A percentile compares a stretch with the other conserved stretches of the same genome.
These are phyloP conservation scores for Ophion slaviceki DNA, from an alignment of 2,888 invertebrate genomes.

Conservation along the genomic window DNA sequence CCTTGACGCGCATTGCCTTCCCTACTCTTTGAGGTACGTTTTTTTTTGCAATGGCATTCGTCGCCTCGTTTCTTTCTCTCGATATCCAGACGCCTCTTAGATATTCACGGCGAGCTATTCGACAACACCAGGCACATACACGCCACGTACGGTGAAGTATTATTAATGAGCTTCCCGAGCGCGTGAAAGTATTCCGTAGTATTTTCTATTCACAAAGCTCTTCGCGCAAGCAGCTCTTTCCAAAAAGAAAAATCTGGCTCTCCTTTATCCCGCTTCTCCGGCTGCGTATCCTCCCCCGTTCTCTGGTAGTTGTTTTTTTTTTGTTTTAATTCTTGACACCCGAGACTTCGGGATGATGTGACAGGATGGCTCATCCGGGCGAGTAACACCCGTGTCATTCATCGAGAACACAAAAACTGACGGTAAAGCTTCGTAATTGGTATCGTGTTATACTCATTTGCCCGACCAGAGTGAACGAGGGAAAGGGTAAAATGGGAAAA, in stretches of 20 bases:
- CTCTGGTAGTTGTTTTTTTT: background rate
- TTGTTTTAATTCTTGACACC: slow-evolving; percentile 16
- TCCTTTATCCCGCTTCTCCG: slow-evolving; percentile 2
- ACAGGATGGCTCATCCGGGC: slow-evolving; percentile 16
- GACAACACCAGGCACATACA: slow-evolving; percentile 37
- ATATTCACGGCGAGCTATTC: slow-evolving; percentile 54
- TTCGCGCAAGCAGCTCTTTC: slow-evolving; percentile 4
- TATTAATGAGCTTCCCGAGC: slow-evolving; percentile 52
- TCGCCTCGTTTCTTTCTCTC: slow-evolving; percentile 28
- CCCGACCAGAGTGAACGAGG: slow-evolving; percentile 20
- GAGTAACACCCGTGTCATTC: slow-evolving; percentile 41
- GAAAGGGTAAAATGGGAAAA: slow-evolving; percentile 27
- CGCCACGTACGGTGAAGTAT: slow-evolving; percentile 51
- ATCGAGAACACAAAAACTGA: slow-evolving; percentile 22
- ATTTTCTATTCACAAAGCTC: slow-evolving; percentile 57
- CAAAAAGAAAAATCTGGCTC: background rate
- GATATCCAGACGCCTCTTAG: slow-evolving; percentile 34
- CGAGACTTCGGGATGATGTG: slow-evolving; percentile 1
- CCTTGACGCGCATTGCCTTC: slow-evolving; percentile 13
- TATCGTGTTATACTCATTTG: slow-evolving; percentile 60
- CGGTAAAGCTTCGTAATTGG: slow-evolving; percentile 55
- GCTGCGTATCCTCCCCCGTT: slow-evolving; percentile 15
- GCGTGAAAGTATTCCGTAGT: slow-evolving; percentile 59
- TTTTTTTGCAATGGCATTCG: slow-evolving; percentile 12
- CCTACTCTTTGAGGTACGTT: slow-evolving; percentile 11